Conservation (phyloP, 2,113 vertebrate genomes). For the Paramormyrops kingsleyae region DNA sequence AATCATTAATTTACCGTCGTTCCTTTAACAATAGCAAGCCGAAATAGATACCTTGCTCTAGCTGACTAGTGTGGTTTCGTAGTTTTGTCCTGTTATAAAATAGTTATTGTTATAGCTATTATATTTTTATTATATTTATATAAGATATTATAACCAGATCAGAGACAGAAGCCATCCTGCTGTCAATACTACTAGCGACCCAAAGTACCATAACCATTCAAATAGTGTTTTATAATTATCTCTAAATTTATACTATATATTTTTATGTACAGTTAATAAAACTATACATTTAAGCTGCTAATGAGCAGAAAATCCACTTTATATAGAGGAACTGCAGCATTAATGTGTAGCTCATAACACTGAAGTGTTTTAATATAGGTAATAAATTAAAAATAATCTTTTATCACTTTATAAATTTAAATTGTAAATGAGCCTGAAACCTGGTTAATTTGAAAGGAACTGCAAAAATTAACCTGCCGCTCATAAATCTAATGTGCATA, state of each 20-base stretch:
- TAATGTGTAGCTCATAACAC: background rate
- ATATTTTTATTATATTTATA: background rate
- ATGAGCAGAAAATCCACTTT: background rate
- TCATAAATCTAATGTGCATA: background rate
- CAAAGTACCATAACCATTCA: background rate
- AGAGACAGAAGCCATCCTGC: background rate
- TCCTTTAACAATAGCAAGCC: background rate
- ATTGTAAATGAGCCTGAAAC: background rate
- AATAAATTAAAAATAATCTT: background rate
- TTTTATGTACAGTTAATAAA: background rate
- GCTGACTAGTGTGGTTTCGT: background rate
- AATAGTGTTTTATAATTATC: background rate
- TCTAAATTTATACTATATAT: background rate
- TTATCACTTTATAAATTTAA: background rate
- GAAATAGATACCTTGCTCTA: background rate
- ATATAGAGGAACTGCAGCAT: background rate
- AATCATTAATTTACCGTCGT: background rate
- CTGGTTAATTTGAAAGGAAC: background rate
- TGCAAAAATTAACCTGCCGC: background rate
- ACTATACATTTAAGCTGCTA: background rate
- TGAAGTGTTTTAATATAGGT: background rate
- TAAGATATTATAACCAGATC: background rate
- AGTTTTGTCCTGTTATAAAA: background rate
- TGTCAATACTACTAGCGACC: background rate
- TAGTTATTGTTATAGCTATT: background rate